These are phyloP conservation scores for Megastigmus dorsalis DNA, from an alignment of 2,888 invertebrate species.

Conservation along the genomic window DNA sequence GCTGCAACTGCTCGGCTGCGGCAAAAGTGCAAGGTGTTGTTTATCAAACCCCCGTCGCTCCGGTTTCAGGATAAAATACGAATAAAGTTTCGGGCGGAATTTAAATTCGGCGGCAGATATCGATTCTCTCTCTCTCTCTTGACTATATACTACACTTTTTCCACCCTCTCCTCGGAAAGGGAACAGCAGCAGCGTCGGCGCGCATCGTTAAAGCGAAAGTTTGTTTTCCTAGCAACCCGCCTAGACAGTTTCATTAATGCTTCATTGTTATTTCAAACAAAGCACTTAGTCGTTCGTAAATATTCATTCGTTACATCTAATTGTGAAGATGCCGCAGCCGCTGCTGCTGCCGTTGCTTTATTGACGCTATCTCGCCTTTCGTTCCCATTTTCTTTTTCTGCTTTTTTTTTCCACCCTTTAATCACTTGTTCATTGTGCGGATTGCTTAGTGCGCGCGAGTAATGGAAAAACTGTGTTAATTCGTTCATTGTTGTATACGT, in stretches of 20 bases:
- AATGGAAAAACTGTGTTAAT: too few species aligned
- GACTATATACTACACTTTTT: too few species aligned
- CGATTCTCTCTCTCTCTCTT: slow-evolving; percentile 16
- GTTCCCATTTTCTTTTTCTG: not conserved
- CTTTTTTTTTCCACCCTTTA: too few species aligned
- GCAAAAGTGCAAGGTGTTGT: slow-evolving; percentile 6
- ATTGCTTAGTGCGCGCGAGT: too few species aligned
- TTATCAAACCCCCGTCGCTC: not conserved
- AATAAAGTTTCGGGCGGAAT: slow-evolving; percentile 8
- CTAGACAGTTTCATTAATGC: slow-evolving; percentile 29
- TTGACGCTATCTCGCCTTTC: not conserved
- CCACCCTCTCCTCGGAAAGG: not conserved
- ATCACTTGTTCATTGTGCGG: too few species aligned
- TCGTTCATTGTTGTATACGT: too few species aligned
- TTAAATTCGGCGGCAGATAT: slow-evolving; percentile 37
- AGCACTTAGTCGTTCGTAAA: slow-evolving; percentile 32
- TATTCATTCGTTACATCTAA: slow-evolving; percentile 24
- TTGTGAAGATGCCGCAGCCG: not conserved
- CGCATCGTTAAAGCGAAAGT: slow-evolving; percentile 19
- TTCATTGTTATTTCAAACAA: slow-evolving; percentile 36
- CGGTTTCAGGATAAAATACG: slow-evolving; percentile 10
- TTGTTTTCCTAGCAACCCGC: slow-evolving; percentile 49
- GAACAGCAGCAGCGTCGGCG: not conserved
- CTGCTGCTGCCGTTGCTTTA: not conserved
- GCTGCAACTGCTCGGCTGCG: not conserved